These are phyloP conservation scores for Agapornis roseicollis DNA, from an alignment of 2,113 vertebrate species.

Conservation along the genomic window DNA sequence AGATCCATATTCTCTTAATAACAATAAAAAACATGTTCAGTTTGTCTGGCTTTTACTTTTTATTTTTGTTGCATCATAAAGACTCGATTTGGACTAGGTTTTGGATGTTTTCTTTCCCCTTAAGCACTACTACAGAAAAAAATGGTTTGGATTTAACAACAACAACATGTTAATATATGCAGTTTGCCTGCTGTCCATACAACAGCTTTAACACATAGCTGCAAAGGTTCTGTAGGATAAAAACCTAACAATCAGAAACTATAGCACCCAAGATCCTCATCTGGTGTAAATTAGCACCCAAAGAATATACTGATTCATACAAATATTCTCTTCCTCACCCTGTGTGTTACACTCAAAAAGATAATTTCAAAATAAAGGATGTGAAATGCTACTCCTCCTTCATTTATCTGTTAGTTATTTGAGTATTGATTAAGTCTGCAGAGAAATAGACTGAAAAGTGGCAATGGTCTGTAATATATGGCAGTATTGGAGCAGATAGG, in stretches of 20 bases:
- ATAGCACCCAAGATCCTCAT: background rate
- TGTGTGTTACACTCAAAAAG: background rate
- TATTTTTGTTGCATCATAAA: constrained; percentile 32
- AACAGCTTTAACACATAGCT: background rate
- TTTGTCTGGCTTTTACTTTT: constrained; percentile 29
- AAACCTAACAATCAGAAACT: background rate
- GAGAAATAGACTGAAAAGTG: background rate
- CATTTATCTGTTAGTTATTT: background rate
- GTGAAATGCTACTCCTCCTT: background rate
- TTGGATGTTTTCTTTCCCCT: constrained; percentile 29
- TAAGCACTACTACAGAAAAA: background rate
- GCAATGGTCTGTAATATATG: background rate
- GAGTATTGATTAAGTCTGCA: background rate
- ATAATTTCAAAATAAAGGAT: background rate
- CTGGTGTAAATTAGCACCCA: background rate
- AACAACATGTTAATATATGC: background rate
- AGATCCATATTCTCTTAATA: constrained; percentile 40
- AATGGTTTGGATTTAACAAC: constrained; percentile 1
- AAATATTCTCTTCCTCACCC: background rate
- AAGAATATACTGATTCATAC: background rate
- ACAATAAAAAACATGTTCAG: constrained; percentile 46
- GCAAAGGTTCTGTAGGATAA: background rate
- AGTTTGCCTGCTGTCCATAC: constrained; percentile 39
- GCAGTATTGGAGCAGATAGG: background rate
- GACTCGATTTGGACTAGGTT: constrained; percentile 18